These are phyloP conservation scores for Actinopyga echinites DNA, from an alignment of 53 echinoderm and acorn worm genomes.

Conservation along the genomic window DNA sequence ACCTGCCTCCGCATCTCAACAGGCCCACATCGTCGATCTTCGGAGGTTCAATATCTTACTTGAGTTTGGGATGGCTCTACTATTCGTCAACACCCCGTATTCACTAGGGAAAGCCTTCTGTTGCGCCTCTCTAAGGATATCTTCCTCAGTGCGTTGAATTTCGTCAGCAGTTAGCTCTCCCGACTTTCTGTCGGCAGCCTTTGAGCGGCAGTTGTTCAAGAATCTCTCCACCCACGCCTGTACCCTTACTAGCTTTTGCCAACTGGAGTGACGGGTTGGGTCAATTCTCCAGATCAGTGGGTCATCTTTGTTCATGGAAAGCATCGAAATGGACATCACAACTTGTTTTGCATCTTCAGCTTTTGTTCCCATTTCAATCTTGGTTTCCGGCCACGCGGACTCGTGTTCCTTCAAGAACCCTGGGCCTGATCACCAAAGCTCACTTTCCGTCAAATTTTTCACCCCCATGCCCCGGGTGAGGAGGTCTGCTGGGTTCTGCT, in stretches of 20 bases:
- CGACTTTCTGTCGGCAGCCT: background rate
- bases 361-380: background rate
- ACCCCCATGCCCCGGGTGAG: background rate
- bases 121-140: conserved; percentile 17
- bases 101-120: background rate
- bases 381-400: background rate
- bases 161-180: conserved; percentile 7
- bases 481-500: background rate
- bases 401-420: background rate
- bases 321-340: background rate
- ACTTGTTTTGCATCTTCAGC: background rate
- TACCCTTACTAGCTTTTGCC: conserved; percentile 1
- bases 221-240: conserved; percentile 15
- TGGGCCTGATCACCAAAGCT: background rate
- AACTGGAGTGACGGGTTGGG: background rate
- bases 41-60: conserved; percentile 1
- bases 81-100: background rate
- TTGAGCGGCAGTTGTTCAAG: conserved; percentile 3
- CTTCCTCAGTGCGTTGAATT: background rate
- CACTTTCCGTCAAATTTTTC: background rate
- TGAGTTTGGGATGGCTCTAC: background rate
- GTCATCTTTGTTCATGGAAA: background rate
- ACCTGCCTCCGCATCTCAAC: background rate
- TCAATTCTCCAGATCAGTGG: background rate
- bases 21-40: conserved; percentile 24